These are phyloP conservation scores for Thereva nobilitata DNA, from an alignment of 2,888 invertebrate genomes.

Conservation along the genomic window DNA sequence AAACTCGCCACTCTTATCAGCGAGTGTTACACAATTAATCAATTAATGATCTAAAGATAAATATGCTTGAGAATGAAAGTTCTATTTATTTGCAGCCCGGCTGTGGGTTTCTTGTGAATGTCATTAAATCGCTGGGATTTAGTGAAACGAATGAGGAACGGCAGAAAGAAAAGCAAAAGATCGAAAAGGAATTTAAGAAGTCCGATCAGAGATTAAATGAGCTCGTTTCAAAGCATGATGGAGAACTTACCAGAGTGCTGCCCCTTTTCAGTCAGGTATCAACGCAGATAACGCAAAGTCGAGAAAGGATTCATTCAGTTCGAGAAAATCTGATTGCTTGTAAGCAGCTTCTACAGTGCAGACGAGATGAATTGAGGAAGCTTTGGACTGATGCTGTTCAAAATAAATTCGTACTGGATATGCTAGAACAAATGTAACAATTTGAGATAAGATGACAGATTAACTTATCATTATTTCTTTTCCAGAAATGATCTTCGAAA, in stretches of 20 bases:
- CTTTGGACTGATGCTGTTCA: conserved; percentile 96
- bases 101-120: conserved; percentile 82
- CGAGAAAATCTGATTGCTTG: conserved; percentile 83
- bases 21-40: too few relatives aligned
- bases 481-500: conserved; percentile 73
- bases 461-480: conserved; percentile 31
- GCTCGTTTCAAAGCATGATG: conserved; percentile 83
- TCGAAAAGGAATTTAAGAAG: conserved; percentile 90
- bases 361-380: conserved; percentile 89
- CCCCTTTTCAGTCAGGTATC: conserved; percentile 78
- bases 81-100: conserved; percentile 64
- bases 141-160: conserved; percentile 92
- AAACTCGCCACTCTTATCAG: not conserved
- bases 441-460: not conserved
- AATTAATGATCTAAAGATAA: too few relatives aligned
- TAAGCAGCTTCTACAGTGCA: conserved; percentile 82
- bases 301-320: conserved; percentile 75
- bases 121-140: conserved; percentile 90
- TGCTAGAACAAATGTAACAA: conserved; percentile 79
- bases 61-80: not conserved
- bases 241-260: conserved; percentile 74
- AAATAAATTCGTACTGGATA: conserved; percentile 85
- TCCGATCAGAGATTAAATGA: conserved; percentile 89
- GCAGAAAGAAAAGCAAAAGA: conserved; percentile 88
- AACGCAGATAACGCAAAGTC: conserved; percentile 73